Conservation (phyloP, 2,113 vertebrate species). For the Catharus minimus region DNA sequence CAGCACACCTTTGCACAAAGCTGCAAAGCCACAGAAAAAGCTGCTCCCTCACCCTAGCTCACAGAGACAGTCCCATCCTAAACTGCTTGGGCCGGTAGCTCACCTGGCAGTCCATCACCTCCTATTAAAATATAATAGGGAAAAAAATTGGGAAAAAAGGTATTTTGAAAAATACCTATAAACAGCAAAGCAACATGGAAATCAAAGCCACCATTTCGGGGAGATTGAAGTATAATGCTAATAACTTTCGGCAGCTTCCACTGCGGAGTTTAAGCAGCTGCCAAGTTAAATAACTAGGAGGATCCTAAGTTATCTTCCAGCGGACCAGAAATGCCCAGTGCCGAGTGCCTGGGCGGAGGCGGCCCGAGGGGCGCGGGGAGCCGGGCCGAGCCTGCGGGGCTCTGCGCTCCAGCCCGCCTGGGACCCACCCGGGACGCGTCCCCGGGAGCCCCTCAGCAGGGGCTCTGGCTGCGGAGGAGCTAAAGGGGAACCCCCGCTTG, state of each 20-base stretch:
- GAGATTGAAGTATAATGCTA: conserved; percentile 23
- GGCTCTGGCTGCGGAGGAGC: not conserved
- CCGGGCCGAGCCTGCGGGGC: not conserved
- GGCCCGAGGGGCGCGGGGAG: not conserved
- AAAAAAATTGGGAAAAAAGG: not conserved
- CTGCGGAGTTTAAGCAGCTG: conserved; percentile 70
- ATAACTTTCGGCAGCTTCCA: conserved; percentile 72
- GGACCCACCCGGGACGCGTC: not conserved
- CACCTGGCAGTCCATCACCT: not conserved
- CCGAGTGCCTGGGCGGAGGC: not conserved
- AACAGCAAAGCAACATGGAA: not conserved
- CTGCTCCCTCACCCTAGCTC: not conserved
- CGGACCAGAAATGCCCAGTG: conserved; percentile 2
- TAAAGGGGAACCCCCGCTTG: not conserved
- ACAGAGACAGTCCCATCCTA: not conserved
- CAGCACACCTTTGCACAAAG: rapidly evolving
- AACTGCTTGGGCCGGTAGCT: not conserved
- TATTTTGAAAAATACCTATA: not conserved
- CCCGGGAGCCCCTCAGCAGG: not conserved
- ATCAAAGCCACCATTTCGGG: conserved; percentile 27
- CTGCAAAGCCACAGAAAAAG: not conserved
- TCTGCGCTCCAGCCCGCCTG: not conserved
- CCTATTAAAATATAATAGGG: not conserved
- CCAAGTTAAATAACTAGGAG: conserved; percentile 67
- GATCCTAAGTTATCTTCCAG: conserved; percentile 60